Evolutionary conservation across 2,113 vertebrate species (phyloP).

Genomic region (Herpailurus yagouaroundi): DNA sequence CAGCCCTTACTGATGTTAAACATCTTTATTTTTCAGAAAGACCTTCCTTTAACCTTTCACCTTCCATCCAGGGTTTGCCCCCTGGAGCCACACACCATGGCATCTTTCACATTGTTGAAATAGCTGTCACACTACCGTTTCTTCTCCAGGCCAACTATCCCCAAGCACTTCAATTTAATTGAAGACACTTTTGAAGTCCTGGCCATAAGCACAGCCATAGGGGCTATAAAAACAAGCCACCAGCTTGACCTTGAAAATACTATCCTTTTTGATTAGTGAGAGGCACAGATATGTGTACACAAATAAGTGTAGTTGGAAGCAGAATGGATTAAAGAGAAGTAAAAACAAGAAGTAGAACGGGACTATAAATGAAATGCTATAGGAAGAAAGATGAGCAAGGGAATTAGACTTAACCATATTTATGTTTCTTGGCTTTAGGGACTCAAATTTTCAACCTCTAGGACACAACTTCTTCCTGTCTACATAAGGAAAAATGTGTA

Average conservation of each 20-base stretch:
- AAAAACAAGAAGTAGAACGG: neutral
- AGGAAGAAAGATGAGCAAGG: neutral
- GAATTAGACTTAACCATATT: neutral
- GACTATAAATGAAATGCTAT: neutral
- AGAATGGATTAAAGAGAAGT: neutral
- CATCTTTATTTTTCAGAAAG: neutral
- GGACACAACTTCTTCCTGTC: neutral
- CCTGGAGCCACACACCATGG: neutral
- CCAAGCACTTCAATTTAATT: conserved; percentile 6
- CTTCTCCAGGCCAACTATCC: neutral
- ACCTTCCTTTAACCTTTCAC: neutral
- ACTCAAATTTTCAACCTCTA: conserved; percentile 17
- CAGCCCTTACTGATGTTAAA: neutral
- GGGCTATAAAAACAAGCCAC: neutral
- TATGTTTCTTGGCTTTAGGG: neutral
- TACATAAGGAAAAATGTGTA: neutral
- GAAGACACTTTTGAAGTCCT: neutral
- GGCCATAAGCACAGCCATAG: neutral
- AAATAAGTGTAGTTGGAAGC: neutral
- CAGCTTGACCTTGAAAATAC: conserved; percentile 46
- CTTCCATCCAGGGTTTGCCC: neutral
- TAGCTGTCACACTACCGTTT: neutral
- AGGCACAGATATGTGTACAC: neutral
- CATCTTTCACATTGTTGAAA: neutral
- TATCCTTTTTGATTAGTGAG: neutral